Evolutionary conservation across 1,140 invertebrate genomes (phyloP).

Genomic region (Apis laboriosa): DNA sequence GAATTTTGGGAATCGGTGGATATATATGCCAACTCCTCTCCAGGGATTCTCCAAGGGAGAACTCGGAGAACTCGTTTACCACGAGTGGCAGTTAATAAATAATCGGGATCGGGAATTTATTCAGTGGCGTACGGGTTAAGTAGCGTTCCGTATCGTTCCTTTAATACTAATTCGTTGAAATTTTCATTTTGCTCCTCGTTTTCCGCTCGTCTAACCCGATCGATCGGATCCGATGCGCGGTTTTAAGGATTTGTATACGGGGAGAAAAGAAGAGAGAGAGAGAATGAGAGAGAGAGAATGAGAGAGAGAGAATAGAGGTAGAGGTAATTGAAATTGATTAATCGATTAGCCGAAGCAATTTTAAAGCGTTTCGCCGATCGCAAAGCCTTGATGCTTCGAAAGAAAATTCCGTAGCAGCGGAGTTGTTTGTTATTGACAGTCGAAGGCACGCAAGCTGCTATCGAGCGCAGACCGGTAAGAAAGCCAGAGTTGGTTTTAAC

Average conservation of each 20-base stretch:
- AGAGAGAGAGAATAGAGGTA: background rate
- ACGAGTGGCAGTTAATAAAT: background rate
- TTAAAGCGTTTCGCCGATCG: constrained; percentile 20
- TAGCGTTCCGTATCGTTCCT: background rate
- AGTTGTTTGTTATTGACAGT: constrained; percentile 46
- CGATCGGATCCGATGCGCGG: constrained; percentile 15
- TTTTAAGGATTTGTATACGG: background rate
- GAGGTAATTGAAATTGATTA: constrained; percentile 32
- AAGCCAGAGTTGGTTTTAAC: constrained; percentile 19
- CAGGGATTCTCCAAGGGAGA: no score
- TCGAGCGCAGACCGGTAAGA: constrained; percentile 27
- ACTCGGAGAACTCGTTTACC: background rate
- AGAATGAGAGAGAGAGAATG: background rate
- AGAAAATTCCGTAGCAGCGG: constrained; percentile 18
- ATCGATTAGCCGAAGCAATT: constrained; percentile 40
- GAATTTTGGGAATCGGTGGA: no score
- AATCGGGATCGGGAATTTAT: background rate
- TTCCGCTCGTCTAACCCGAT: background rate
- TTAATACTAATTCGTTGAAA: constrained; percentile 17
- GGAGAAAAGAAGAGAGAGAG: background rate
- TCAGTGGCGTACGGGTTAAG: background rate
- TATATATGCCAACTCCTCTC: no score
- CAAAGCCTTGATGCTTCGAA: constrained; percentile 15
- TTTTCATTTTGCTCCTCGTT: constrained; percentile 23
- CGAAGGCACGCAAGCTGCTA: constrained; percentile 39